These are phyloP conservation scores for Cryptus viduatorius DNA, from an alignment of 2,888 invertebrate species.

Conservation along the genomic window DNA sequence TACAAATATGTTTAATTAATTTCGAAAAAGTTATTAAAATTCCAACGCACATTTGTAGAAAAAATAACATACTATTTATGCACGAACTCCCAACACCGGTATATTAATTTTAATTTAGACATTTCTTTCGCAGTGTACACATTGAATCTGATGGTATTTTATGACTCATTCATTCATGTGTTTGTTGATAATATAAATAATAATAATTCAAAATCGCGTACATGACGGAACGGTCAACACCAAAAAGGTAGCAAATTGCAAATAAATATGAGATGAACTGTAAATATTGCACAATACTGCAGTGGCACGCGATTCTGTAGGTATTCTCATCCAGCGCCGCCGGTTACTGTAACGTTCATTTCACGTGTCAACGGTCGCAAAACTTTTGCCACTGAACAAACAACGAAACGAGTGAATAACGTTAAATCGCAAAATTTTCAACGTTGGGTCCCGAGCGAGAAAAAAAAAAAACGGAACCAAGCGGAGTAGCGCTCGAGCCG, in stretches of 20 bases:
- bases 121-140: too few species aligned
- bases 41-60: too few species aligned
- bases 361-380: not conserved
- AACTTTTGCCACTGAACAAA: not conserved
- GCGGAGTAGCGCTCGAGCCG: not conserved
- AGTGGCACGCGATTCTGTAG: not conserved
- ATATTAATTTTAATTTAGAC: too few species aligned
- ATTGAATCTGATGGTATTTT: not conserved
- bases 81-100: too few species aligned
- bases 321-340: not conserved
- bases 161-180: not conserved
- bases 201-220: not conserved
- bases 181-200: too few species aligned
- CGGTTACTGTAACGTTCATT: not conserved
- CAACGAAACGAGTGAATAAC: not conserved
- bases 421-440: constrained; percentile 15
- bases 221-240: not conserved
- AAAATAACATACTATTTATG: too few species aligned
- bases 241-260: not conserved
- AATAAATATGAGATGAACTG: not conserved
- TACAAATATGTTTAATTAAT: too few species aligned
- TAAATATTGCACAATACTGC: not conserved
- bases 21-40: too few species aligned
- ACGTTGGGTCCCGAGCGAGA: not conserved
- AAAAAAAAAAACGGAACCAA: constrained; percentile 28